Conservation (phyloP, 2,797 vertebrate genomes). For the Falco columbarius region DNA sequence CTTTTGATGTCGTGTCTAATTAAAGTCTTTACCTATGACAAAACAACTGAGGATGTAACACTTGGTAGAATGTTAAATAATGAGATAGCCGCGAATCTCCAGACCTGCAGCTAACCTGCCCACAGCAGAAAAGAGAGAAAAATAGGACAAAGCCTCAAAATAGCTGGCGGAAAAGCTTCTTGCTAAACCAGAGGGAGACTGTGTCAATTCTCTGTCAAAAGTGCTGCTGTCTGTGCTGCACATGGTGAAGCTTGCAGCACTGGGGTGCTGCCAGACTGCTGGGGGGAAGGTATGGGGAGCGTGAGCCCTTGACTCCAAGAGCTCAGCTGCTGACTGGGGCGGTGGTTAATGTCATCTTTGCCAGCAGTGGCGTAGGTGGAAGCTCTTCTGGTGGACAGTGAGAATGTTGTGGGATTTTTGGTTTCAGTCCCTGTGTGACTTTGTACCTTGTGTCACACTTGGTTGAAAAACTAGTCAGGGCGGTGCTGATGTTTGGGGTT, state of each 20-base stretch:
- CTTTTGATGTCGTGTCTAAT: not conserved
- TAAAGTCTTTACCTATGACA: not conserved
- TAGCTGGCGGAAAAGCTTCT: not conserved
- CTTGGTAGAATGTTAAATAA: not conserved
- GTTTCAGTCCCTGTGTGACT: not conserved
- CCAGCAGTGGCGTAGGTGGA: not conserved
- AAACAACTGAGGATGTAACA: not conserved
- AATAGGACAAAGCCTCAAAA: constrained; percentile 8
- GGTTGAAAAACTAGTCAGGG: not conserved
- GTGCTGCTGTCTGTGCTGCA: not conserved
- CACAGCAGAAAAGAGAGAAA: not conserved
- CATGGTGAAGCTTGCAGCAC: not conserved
- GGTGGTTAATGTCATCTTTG: not conserved
- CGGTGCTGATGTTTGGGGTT: not conserved
- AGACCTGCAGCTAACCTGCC: not conserved
- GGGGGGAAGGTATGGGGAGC: not conserved
- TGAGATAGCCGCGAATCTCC: not conserved
- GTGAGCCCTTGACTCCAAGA: not conserved
- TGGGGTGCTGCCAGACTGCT: not conserved
- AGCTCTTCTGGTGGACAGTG: not conserved
- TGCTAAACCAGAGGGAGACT: not conserved
- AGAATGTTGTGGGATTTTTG: not conserved
- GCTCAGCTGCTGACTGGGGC: not conserved
- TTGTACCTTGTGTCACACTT: not conserved
- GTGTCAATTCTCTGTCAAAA: not conserved